Base-by-base conservation (phyloP, 2,888 invertebrate genomes). In the Mythimna impura region DNA sequence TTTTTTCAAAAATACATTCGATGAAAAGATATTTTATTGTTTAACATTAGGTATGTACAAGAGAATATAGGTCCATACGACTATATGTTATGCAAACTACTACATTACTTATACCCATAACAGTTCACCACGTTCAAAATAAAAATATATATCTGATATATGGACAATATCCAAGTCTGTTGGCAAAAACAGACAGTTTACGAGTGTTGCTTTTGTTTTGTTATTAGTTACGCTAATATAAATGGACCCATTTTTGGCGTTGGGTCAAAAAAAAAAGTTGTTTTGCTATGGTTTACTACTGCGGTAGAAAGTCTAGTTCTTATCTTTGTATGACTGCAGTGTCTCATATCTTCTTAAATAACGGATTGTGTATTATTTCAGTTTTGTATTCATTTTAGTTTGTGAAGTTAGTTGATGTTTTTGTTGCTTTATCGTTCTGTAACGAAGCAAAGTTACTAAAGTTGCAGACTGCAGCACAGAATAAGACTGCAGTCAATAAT, bases 111-210 rank as follows among this genome's bases (percentile, higher is more conserved):
- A 20, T 52, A 61, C 36, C 17, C 52, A 69, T 63, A 58, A 64
- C 57, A 70, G 66, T 64, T 55, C 54, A 65, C 78, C 66, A 71
- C 71, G 60, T 68, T 47, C 60, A 78, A 78, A 74, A 82, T 71
- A 82, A 67, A 74, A 74, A 67, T 60, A 63, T 47, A 57, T 64
- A 75, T 64, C 34, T 67, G 57, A 67, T 73, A 61, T 70, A 82
- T 84, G 86, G 81, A 79, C 70, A 55, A 63, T 76, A 71, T 81
- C 84, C 86, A 86, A 82, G 73, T 77, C 70, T 70, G 65, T 80
- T 78, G 82, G 80, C 78, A 76, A 78, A 84, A 79, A 81, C 81
- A 76, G 50, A 67, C 47, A 77, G 73, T 76, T 83, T 82, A 84
- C 69, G 73, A 81, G 57, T 71, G 84, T 77, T 75, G 57, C 50